Percentiles rank a stretch among this genome's conserved stretches.
phyloP scores from a whole-genome alignment of 2,113 vertebrate species.

The Microcebus ravelobensis region DNA sequence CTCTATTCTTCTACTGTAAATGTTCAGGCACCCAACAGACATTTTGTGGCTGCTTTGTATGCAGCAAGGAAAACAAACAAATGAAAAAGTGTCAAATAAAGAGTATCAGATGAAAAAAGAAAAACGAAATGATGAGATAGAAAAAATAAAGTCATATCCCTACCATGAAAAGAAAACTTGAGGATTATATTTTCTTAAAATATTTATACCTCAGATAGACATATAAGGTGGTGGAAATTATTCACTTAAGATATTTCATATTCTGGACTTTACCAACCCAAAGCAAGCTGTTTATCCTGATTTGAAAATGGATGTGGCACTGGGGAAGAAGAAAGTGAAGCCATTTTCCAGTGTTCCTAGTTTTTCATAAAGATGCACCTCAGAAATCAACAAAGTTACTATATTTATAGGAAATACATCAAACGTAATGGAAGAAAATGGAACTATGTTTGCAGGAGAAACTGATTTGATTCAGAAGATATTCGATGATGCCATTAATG shows the following conservation, averaged over 20 bases:
- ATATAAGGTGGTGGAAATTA: slow-evolving; percentile 73
- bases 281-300: slow-evolving; percentile 86
- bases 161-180: slow-evolving; percentile 74
- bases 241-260: slow-evolving; percentile 89
- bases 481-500: slow-evolving; percentile 88
- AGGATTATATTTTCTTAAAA: slow-evolving; percentile 89
- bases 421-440: slow-evolving; percentile 83
- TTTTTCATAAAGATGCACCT: slow-evolving; percentile 85
- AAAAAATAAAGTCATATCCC: background rate
- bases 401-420: slow-evolving; percentile 90
- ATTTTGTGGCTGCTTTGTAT: slow-evolving; percentile 76
- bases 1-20: background rate
- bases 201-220: slow-evolving; percentile 82
- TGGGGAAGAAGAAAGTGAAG: slow-evolving; percentile 88
- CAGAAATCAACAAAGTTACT: slow-evolving; percentile 85
- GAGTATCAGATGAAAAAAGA: slow-evolving; percentile 62
- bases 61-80: background rate
- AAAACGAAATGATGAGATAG: background rate
- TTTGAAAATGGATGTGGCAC: slow-evolving; percentile 88
- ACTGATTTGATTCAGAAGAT: slow-evolving; percentile 90
- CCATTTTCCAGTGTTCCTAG: slow-evolving; percentile 84
- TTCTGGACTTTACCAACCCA: slow-evolving; percentile 87
- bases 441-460: slow-evolving; percentile 88
- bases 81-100: background rate
- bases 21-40: background rate